phyloP scores from a whole-genome alignment of 2,113 vertebrate genomes.

The Labeo rohita region DNA sequence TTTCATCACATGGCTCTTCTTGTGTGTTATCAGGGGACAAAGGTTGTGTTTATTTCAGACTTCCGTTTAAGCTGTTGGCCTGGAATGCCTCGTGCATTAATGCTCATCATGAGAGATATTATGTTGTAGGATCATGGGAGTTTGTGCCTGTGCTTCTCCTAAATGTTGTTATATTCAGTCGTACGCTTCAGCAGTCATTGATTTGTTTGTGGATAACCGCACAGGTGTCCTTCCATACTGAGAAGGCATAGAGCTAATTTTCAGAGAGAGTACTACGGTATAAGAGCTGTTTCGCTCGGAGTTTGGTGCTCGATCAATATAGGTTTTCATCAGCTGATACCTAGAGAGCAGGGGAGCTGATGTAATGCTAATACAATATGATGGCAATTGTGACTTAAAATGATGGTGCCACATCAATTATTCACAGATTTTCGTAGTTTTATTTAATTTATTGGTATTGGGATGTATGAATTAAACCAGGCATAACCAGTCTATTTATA shows the following conservation, averaged over 20 bases:
- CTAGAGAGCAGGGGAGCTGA: neutral
- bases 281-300: neutral
- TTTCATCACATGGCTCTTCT: neutral
- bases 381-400: neutral
- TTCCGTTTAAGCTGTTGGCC: neutral
- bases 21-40: neutral
- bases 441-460: neutral
- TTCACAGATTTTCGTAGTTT: neutral
- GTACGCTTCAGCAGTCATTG: neutral
- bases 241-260: neutral
- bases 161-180: slow-evolving; percentile 1
- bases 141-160: neutral
- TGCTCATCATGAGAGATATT: neutral
- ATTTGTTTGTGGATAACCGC: neutral
- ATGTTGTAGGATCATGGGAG: neutral
- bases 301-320: neutral
- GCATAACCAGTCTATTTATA: neutral
- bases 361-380: neutral
- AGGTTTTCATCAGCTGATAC: neutral
- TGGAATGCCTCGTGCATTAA: neutral
- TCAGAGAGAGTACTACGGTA: neutral
- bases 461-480: no score
- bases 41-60: slow-evolving; percentile 4
- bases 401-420: neutral
- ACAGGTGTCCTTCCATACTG: neutral